These are phyloP conservation scores for Plutella xylostella DNA, from an alignment of 2,888 invertebrate species.

Conservation along the genomic window DNA sequence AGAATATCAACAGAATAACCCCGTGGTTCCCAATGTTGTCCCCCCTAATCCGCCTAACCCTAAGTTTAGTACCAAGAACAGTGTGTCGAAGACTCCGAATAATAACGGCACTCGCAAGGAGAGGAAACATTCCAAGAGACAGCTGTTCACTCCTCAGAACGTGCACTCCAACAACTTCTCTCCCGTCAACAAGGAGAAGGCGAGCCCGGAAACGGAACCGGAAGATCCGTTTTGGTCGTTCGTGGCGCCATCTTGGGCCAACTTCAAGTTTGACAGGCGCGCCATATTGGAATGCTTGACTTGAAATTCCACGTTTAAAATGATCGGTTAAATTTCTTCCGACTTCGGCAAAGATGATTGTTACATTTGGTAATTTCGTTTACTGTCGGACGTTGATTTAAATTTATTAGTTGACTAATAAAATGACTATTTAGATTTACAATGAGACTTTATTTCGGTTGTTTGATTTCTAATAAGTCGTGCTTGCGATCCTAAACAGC, in stretches of 20 bases:
- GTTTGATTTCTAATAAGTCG: no score
- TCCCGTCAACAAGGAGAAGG: conserved; percentile 35
- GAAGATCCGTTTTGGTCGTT: conserved; percentile 45
- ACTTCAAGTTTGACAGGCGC: conserved; percentile 60
- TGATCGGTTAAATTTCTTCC: no score
- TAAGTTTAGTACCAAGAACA: background rate
- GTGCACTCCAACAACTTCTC: conserved; percentile 33
- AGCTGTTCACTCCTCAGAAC: conserved; percentile 66
- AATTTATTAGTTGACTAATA: no score
- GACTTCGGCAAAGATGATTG: no score
- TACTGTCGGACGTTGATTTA: no score
- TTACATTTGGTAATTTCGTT: no score
- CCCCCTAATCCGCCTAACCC: background rate
- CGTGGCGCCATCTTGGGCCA: conserved; percentile 73
- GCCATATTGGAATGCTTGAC: conserved; percentile 5
- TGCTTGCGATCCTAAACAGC: no score
- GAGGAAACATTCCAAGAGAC: conserved; percentile 63
- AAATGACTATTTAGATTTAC: no score
- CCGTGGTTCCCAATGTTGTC: no score
- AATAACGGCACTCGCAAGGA: conserved; percentile 35
- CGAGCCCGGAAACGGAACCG: conserved; percentile 24
- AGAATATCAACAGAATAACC: conserved; percentile 39
- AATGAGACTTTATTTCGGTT: no score
- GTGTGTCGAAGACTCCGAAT: conserved; percentile 18
- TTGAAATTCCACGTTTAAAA: background rate